Percentiles rank a stretch among this genome's conserved stretches.
These are phyloP conservation scores for Drosophila lacertosa DNA, from an alignment of 1,140 invertebrate species.

Conservation along the genomic window DNA sequence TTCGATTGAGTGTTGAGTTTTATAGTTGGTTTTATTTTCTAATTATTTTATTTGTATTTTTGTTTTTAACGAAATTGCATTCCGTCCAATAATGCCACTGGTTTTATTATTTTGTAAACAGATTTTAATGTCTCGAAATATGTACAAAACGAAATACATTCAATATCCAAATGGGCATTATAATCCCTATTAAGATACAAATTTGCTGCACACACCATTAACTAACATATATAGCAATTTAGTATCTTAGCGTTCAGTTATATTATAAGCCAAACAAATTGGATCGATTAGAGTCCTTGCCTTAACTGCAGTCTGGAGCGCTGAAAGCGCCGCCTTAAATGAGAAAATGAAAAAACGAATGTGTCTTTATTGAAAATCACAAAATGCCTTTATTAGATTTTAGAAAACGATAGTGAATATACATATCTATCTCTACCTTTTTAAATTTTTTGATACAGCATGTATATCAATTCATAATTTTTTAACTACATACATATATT, in stretches of 20 bases:
- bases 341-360: slow-evolving; percentile 29
- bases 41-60: slow-evolving; percentile 42
- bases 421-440: neutral
- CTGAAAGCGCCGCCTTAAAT: slow-evolving; percentile 42
- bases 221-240: slow-evolving; percentile 33
- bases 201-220: slow-evolving; percentile 38
- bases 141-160: slow-evolving; percentile 60
- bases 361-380: slow-evolving; percentile 69
- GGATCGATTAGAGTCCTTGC: slow-evolving; percentile 24
- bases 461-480: slow-evolving; percentile 37
- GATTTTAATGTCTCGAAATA: slow-evolving; percentile 39
- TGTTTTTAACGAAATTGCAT: slow-evolving; percentile 65
- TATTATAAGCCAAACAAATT: slow-evolving; percentile 4
- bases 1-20: slow-evolving; percentile 43
- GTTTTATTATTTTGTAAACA: slow-evolving; percentile 28
- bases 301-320: slow-evolving; percentile 50
- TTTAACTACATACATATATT: slow-evolving; percentile 1
- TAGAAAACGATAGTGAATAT: slow-evolving; percentile 72
- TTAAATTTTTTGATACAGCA: slow-evolving; percentile 29
- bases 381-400: slow-evolving; percentile 82
- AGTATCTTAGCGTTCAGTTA: slow-evolving; percentile 30
- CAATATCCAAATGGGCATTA: neutral
- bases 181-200: slow-evolving; percentile 11
- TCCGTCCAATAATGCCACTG: slow-evolving; percentile 66
- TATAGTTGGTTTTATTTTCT: slow-evolving; percentile 46